Conservation (phyloP, 2,797 vertebrate genomes). For the Tamandua tetradactyla region DNA sequence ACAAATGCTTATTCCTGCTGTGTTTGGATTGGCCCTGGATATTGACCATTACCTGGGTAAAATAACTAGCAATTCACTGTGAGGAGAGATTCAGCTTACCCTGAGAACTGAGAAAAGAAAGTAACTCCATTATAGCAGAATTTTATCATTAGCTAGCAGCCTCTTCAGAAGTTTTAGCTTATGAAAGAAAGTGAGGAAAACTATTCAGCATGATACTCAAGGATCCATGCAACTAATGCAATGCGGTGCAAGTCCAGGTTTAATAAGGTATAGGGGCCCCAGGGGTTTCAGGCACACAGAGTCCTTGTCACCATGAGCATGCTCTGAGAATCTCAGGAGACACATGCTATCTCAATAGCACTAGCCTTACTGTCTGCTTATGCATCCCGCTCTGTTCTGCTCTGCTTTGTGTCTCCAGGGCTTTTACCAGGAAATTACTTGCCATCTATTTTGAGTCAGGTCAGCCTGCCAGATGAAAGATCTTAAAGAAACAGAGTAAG, state of each 20-base stretch:
- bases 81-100: not conserved
- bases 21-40: not conserved
- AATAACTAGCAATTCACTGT: not conserved
- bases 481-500: constrained; percentile 29
- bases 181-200: not conserved
- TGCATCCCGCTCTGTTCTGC: not conserved
- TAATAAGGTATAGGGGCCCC: not conserved
- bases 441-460: not conserved
- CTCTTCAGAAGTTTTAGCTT: not conserved
- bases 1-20: not conserved
- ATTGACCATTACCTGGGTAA: not conserved
- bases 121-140: not conserved
- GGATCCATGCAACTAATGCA: not conserved
- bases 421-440: constrained; percentile 21
- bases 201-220: not conserved
- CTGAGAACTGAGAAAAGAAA: not conserved
- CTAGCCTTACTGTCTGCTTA: not conserved
- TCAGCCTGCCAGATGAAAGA: not conserved
- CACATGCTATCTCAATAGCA: fast-evolving
- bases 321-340: not conserved
- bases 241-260: not conserved
- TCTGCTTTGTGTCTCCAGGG: not conserved
- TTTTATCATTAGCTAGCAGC: not conserved
- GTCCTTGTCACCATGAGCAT: not conserved
- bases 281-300: too few relatives aligned